phyloP scores from a whole-genome alignment of 2,797 vertebrate species.

The Tragelaphus eurycerus region DNA sequence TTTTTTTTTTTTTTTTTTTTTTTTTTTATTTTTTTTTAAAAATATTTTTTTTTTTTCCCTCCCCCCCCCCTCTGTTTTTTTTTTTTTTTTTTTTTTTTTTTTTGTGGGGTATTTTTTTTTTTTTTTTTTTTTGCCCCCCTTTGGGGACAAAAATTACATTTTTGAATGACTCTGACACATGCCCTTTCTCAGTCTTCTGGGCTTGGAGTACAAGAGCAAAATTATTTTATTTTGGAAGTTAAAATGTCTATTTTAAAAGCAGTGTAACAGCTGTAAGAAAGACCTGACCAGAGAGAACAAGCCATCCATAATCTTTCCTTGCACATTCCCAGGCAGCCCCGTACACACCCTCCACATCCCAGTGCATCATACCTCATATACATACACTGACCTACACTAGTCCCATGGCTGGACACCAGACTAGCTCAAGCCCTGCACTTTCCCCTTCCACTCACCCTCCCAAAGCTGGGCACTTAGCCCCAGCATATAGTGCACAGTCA shows the following conservation, averaged over 20 bases:
- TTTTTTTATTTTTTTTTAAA: too few species aligned
- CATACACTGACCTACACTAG: rapidly evolving
- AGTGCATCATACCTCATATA: rapidly evolving
- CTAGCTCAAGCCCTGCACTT: rapidly evolving
- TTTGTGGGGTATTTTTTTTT: too few species aligned
- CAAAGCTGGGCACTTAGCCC: rapidly evolving
- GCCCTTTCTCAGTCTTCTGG: neutral
- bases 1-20: too few species aligned
- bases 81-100: too few species aligned
- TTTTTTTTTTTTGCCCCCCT: too few species aligned
- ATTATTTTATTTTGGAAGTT: neutral
- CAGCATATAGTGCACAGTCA: neutral
- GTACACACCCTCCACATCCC: neutral
- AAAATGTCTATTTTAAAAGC: neutral
- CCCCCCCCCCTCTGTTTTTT: too few species aligned
- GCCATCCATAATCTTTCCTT: too few species aligned
- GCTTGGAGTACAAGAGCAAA: neutral
- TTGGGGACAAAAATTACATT: neutral
- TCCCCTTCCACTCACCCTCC: neutral
- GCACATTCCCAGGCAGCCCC: too few species aligned
- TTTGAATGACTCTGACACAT: neutral
- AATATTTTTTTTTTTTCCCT: too few species aligned
- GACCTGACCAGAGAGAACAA: neutral
- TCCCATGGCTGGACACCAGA: rapidly evolving
- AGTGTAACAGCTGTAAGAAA: neutral